Conservation (phyloP, 2,888 invertebrate species). For the Mythimna vitellina region DNA sequence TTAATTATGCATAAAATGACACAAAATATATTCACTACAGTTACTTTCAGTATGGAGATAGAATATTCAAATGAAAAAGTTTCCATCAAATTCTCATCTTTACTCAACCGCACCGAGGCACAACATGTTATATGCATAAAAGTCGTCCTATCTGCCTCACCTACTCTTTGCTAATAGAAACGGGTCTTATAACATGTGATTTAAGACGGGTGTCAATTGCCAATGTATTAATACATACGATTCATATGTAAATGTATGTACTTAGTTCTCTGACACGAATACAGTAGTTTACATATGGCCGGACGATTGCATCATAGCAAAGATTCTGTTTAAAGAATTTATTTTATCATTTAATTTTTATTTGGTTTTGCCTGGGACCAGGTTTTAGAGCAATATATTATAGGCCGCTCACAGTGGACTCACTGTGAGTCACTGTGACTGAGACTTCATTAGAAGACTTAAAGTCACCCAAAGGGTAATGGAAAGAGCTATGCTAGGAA, state of each 20-base stretch:
- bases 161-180: constrained; percentile 56
- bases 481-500: too few relatives aligned
- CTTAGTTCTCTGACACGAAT: constrained; percentile 64
- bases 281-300: constrained; percentile 62
- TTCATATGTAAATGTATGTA: constrained; percentile 71
- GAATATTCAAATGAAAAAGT: neutral
- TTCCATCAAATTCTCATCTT: too few relatives aligned
- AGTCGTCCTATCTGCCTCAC: neutral
- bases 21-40: neutral
- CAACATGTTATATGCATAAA: constrained; percentile 9
- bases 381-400: too few relatives aligned
- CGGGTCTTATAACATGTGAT: constrained; percentile 65
- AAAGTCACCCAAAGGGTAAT: too few relatives aligned
- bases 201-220: constrained; percentile 70
- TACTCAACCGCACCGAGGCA: neutral
- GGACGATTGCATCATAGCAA: constrained; percentile 56
- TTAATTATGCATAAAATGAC: neutral
- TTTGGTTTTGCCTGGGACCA: neutral
- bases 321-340: constrained; percentile 35
- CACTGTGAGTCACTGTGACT: too few relatives aligned
- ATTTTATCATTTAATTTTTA: constrained; percentile 31
- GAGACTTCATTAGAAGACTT: too few relatives aligned
- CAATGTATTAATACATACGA: constrained; percentile 70
- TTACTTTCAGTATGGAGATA: neutral
- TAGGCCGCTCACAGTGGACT: too few relatives aligned